Evolutionary conservation across 2,113 vertebrate species (phyloP).

Genomic region (Tiliqua scincoides): DNA sequence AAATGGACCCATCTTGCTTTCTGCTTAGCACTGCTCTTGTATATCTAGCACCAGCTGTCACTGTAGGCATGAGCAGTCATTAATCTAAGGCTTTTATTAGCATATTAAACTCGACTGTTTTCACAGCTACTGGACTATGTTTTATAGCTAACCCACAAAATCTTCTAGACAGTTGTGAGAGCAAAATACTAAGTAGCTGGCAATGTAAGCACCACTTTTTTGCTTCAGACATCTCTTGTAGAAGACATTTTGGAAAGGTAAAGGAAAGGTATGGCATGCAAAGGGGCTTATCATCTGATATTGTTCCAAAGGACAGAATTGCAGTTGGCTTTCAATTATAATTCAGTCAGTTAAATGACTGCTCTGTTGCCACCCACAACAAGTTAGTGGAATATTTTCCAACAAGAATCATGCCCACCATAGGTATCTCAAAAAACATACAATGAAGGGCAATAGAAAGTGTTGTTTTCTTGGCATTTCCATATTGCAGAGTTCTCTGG

Average conservation of each 20-base stretch:
- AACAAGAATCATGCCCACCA: neutral
- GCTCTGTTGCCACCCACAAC: neutral
- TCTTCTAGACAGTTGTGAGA: neutral
- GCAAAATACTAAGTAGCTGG: neutral
- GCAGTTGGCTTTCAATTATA: no score
- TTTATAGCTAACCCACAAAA: neutral
- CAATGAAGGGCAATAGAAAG: neutral
- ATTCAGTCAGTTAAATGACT: neutral
- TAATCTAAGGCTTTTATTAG: slow-evolving; percentile 31
- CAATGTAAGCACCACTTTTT: neutral
- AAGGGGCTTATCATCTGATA: neutral
- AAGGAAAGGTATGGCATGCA: neutral
- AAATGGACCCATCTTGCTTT: neutral
- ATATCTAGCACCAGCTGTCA: neutral
- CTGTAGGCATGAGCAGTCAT: neutral
- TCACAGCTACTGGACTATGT: neutral
- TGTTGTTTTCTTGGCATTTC: neutral
- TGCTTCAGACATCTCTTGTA: neutral
- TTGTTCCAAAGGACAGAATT: neutral
- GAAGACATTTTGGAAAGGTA: neutral
- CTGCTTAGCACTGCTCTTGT: neutral
- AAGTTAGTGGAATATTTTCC: neutral
- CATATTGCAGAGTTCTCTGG: neutral
- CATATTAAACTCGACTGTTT: neutral
- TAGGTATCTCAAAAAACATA: neutral